These are phyloP conservation scores for Ormyrus nitidulus DNA, from an alignment of 2,888 invertebrate species.

Conservation along the genomic window DNA sequence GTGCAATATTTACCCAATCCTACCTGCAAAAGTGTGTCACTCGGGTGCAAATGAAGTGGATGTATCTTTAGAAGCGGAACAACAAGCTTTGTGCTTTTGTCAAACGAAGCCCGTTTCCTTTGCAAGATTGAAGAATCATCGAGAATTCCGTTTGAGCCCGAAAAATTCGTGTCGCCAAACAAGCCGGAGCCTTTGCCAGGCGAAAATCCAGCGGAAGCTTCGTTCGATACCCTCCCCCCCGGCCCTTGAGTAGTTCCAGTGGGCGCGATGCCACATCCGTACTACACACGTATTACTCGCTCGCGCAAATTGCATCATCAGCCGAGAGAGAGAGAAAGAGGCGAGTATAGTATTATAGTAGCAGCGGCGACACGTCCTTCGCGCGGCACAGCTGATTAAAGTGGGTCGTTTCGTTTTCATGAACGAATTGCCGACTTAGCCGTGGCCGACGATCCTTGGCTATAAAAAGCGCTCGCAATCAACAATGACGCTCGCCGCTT, in stretches of 20 bases:
- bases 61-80: too few species aligned
- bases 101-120: too few species aligned
- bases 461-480: conserved; percentile 42
- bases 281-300: neutral
- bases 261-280: neutral
- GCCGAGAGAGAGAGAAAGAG: neutral
- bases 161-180: too few species aligned
- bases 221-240: neutral
- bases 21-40: too few species aligned
- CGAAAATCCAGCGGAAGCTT: neutral
- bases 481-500: conserved; percentile 5
- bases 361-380: conserved; percentile 27
- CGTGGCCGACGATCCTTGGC: conserved; percentile 31
- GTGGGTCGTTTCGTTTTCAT: conserved; percentile 50
- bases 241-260: neutral
- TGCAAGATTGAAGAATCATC: too few species aligned
- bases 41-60: too few species aligned
- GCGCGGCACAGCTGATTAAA: conserved; percentile 46
- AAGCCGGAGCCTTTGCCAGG: neutral
- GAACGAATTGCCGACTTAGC: conserved; percentile 30
- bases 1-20: too few species aligned
- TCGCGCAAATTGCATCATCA: conserved; percentile 44
- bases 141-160: too few species aligned
- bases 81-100: too few species aligned
- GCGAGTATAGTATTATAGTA: too few species aligned